phyloP scores from a whole-genome alignment of 1,140 invertebrate genomes.

The Gryllus bimaculatus region DNA sequence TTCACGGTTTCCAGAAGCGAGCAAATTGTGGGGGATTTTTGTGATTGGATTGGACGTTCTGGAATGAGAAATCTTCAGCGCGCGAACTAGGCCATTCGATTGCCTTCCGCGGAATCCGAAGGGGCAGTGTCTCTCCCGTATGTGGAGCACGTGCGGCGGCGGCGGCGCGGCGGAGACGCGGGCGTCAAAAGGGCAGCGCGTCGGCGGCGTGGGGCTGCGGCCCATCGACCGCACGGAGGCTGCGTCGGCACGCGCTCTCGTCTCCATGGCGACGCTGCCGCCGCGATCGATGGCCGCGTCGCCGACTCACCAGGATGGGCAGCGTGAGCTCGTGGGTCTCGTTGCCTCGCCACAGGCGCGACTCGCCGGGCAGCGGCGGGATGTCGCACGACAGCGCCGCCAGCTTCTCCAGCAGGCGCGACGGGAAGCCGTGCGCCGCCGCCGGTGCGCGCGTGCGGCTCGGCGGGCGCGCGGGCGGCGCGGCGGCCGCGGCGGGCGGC shows the following conservation, averaged over 20 bases:
- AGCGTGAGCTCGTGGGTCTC: constrained; percentile 53
- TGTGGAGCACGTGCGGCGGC: too few relatives aligned
- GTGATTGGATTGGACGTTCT: too few relatives aligned
- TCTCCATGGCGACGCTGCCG: neutral
- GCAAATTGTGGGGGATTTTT: too few relatives aligned
- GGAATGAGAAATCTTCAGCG: too few relatives aligned
- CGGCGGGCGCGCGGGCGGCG: neutral
- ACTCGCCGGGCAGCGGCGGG: constrained; percentile 46
- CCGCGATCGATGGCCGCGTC: neutral
- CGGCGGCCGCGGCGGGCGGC: neutral
- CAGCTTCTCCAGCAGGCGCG: constrained; percentile 45
- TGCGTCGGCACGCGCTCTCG: neutral
- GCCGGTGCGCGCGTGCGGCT: neutral
- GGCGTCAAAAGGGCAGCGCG: neutral
- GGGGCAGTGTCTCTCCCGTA: too few relatives aligned
- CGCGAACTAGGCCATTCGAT: too few relatives aligned
- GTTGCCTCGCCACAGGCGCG: constrained; percentile 52
- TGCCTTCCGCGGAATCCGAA: too few relatives aligned
- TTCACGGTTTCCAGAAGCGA: too few relatives aligned
- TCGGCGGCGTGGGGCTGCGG: too few relatives aligned
- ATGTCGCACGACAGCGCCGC: constrained; percentile 49
- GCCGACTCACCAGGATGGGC: constrained; percentile 47
- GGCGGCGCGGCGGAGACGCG: too few relatives aligned
- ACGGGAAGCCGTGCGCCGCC: constrained; percentile 21
- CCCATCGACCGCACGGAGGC: neutral